Evolutionary conservation across 2,888 invertebrate genomes (phyloP).

Genomic region (Allophyes oxyacanthae): DNA sequence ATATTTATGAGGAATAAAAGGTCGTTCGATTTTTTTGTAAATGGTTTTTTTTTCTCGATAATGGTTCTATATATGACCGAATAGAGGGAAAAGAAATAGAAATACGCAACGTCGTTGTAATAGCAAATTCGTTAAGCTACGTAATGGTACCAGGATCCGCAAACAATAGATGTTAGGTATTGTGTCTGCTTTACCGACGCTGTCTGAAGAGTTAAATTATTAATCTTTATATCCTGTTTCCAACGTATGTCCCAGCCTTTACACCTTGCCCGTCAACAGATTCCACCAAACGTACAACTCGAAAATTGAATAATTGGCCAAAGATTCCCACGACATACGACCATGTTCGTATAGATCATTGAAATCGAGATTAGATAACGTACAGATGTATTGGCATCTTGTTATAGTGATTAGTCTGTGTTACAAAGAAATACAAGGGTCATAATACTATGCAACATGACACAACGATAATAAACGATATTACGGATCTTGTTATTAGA

Average conservation of each 20-base stretch:
- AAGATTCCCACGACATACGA: slow-evolving; percentile 68
- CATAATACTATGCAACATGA: slow-evolving; percentile 22
- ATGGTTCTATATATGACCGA: no score
- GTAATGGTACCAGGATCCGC: no score
- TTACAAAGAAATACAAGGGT: slow-evolving; percentile 33
- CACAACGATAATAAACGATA: slow-evolving; percentile 52
- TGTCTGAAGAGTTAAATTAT: no score
- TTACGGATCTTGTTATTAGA: slow-evolving; percentile 55
- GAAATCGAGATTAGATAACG: slow-evolving; percentile 53
- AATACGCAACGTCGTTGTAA: no score
- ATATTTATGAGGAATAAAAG: slow-evolving; percentile 10
- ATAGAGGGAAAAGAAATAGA: not conserved
- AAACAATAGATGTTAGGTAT: no score
- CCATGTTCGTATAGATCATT: slow-evolving; percentile 45
- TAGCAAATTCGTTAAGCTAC: no score
- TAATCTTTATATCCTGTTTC: no score
- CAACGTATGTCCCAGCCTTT: slow-evolving; percentile 21
- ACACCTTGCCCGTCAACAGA: slow-evolving; percentile 62
- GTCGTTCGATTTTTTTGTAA: not conserved
- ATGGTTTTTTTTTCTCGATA: no score
- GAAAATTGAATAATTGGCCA: slow-evolving; percentile 80
- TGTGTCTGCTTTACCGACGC: no score
- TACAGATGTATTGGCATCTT: slow-evolving; percentile 44
- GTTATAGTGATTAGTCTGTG: slow-evolving; percentile 45
- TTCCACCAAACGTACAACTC: slow-evolving; percentile 68